Percentiles rank a stretch among this genome's conserved stretches.
phyloP scores from a whole-genome alignment of 92 coral and sea anemone genomes.

The Paragorgia papillata region DNA sequence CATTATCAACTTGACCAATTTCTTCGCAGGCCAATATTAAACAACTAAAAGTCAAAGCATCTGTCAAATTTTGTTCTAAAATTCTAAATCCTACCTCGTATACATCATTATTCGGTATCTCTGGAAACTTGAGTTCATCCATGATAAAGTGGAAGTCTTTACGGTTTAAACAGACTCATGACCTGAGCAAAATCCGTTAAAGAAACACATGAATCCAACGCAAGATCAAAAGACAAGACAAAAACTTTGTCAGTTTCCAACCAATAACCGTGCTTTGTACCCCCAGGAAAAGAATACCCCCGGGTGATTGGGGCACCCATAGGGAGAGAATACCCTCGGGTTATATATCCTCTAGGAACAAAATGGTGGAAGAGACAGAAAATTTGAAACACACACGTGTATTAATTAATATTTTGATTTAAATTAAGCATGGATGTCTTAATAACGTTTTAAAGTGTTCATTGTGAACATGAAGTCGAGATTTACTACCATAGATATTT shows the following conservation, averaged over 20 bases:
- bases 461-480: conserved; percentile 71
- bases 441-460: neutral
- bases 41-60: too few relatives aligned
- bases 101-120: conserved; percentile 89
- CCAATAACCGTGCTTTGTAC: too few relatives aligned
- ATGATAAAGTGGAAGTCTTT: neutral
- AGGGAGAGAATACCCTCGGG: too few relatives aligned
- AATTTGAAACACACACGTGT: too few relatives aligned
- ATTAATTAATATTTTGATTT: too few relatives aligned
- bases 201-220: neutral
- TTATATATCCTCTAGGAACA: too few relatives aligned
- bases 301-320: too few relatives aligned
- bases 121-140: conserved; percentile 67
- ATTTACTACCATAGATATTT: conserved; percentile 88
- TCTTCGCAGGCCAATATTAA: too few relatives aligned
- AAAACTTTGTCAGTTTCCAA: too few relatives aligned
- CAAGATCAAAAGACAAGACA: neutral
- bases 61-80: neutral
- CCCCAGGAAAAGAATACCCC: too few relatives aligned
- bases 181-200: neutral
- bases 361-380: too few relatives aligned
- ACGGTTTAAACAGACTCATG: neutral
- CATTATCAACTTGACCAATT: neutral
- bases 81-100: conserved; percentile 63
- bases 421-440: neutral